Evolutionary conservation across 2,797 vertebrate genomes (phyloP).

Genomic region (Rhabdophis nuchalis): DNA sequence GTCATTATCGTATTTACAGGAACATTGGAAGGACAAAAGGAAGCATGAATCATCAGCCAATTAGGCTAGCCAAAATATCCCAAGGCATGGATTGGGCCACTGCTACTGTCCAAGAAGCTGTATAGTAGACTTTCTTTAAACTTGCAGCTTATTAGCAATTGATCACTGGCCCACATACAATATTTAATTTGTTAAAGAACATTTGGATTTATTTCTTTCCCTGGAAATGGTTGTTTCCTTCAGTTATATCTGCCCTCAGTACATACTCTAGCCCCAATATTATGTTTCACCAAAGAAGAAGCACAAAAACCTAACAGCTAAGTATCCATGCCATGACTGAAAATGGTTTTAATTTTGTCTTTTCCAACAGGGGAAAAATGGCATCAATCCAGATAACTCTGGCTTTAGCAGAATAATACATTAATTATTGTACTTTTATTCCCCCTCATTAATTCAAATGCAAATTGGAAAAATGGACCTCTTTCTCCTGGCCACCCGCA

Average conservation of each 20-base stretch:
- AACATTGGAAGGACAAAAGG: constrained; percentile 27
- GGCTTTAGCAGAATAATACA: background rate
- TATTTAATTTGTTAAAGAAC: constrained; percentile 5
- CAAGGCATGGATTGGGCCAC: background rate
- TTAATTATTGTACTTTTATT: background rate
- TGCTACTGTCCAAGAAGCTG: constrained; percentile 14
- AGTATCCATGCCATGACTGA: background rate
- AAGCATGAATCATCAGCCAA: constrained; percentile 30
- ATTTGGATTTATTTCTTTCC: constrained; percentile 8
- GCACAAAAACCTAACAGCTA: background rate
- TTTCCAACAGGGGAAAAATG: background rate
- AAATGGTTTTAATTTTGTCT: background rate
- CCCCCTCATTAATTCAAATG: background rate
- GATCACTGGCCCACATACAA: background rate
- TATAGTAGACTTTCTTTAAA: constrained; percentile 8
- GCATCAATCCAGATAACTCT: background rate
- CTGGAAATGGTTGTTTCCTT: background rate
- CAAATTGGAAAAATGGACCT: too few species aligned
- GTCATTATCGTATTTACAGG: constrained; percentile 10
- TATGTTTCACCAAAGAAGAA: background rate
- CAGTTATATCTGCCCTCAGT: background rate
- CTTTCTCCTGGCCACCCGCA: background rate
- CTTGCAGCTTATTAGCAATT: constrained; percentile 16
- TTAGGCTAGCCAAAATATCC: constrained; percentile 22
- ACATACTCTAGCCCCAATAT: background rate